These are phyloP conservation scores for Bucorvus abyssinicus DNA, from an alignment of 2,797 vertebrate species.

Conservation along the genomic window DNA sequence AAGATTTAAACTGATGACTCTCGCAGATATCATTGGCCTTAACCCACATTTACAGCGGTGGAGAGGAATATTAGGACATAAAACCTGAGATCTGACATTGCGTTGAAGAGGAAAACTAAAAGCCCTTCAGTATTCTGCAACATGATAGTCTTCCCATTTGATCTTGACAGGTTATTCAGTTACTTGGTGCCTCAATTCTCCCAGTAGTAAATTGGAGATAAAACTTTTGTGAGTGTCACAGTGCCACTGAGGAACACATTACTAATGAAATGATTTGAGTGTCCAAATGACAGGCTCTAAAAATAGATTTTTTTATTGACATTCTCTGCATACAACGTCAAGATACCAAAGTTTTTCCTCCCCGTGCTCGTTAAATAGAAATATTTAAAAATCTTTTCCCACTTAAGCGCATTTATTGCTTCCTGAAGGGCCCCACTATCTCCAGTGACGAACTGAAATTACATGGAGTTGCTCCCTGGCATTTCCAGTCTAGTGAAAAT, in stretches of 20 bases:
- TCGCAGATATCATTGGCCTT: neutral
- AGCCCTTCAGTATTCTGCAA: neutral
- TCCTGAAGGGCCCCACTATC: neutral
- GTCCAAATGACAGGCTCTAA: neutral
- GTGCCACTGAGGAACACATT: neutral
- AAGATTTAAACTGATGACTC: neutral
- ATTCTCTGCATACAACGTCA: neutral
- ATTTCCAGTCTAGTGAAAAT: slow-evolving; percentile 29
- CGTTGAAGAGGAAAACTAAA: neutral
- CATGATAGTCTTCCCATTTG: neutral
- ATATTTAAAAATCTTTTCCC: neutral
- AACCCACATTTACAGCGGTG: neutral
- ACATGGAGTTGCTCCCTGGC: neutral
- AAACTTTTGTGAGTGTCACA: neutral
- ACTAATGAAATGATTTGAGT: neutral
- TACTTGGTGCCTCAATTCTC: neutral
- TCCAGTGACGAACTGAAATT: neutral
- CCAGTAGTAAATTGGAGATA: neutral
- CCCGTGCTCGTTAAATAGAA: neutral
- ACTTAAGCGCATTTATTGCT: neutral
- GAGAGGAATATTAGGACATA: neutral
- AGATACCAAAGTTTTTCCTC: neutral
- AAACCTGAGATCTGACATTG: neutral
- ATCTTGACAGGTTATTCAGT: neutral
- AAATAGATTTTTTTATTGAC: neutral